phyloP scores from a whole-genome alignment of 2,113 vertebrate species.

The Chrysochloris asiatica region DNA sequence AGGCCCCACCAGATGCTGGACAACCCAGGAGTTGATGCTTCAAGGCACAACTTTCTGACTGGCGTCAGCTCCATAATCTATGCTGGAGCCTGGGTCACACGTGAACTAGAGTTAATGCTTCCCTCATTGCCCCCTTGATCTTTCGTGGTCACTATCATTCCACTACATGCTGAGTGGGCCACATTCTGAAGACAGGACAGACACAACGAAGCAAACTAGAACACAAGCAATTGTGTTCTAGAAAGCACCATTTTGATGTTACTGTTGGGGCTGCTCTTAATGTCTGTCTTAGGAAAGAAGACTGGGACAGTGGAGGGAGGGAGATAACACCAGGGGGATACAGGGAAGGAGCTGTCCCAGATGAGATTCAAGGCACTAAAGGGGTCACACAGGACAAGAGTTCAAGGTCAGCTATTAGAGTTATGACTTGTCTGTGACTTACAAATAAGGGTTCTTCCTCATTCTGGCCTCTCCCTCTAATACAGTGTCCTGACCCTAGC shows the following conservation, averaged over 20 bases:
- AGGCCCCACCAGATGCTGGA: background rate
- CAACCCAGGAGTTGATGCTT: background rate
- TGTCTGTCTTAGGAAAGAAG: no score
- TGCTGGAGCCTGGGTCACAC: background rate
- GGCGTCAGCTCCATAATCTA: background rate
- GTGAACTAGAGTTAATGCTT: no score
- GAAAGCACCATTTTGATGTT: slow-evolving; percentile 50
- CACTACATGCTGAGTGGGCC: no score
- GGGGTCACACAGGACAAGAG: background rate
- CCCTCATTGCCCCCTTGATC: background rate
- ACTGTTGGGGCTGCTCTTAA: no score
- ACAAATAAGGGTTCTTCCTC: background rate
- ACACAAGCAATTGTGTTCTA: background rate
- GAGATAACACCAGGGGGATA: background rate
- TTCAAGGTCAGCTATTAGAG: background rate
- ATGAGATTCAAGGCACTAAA: slow-evolving; percentile 70
- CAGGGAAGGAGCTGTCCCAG: background rate
- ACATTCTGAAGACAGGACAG: background rate
- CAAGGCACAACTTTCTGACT: slow-evolving; percentile 33
- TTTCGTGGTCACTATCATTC: no score
- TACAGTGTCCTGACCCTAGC: no score
- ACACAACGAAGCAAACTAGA: background rate
- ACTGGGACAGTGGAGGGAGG: no score
- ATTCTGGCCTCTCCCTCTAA: background rate
- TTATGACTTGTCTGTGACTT: slow-evolving; percentile 51